phyloP scores from a whole-genome alignment of 2,797 vertebrate genomes.

The Clarias platycephalus region DNA sequence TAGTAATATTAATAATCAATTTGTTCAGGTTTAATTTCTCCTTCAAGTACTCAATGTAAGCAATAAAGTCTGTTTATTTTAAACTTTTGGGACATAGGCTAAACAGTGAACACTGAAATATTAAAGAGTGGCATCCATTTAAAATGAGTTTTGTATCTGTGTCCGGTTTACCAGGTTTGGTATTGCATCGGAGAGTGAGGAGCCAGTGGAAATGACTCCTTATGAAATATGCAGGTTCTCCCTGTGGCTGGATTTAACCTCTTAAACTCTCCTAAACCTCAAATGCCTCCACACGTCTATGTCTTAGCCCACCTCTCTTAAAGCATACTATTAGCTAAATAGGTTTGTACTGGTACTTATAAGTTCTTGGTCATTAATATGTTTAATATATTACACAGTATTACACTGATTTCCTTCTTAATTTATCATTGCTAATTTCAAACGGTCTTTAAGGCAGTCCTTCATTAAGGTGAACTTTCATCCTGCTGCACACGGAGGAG shows the following conservation, averaged over 20 bases:
- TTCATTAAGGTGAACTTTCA: too few relatives aligned
- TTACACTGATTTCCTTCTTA: too few relatives aligned
- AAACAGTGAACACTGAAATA: conserved; percentile 13
- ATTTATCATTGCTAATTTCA: too few relatives aligned
- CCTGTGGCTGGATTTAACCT: conserved; percentile 1
- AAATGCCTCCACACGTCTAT: neutral
- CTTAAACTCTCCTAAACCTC: neutral
- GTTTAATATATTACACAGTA: neutral
- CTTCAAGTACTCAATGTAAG: neutral
- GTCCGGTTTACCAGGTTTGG: conserved; percentile 1
- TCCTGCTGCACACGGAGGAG: too few relatives aligned
- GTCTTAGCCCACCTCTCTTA: neutral
- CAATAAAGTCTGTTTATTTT: neutral
- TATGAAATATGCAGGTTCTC: conserved; percentile 32
- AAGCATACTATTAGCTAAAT: neutral
- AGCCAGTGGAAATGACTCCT: conserved; percentile 30
- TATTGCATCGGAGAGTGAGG: neutral
- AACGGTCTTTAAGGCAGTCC: too few relatives aligned
- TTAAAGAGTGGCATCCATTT: conserved; percentile 36
- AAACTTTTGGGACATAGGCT: neutral
- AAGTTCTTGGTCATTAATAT: neutral
- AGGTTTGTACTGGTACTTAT: neutral
- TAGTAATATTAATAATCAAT: neutral
- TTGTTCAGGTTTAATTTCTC: neutral
- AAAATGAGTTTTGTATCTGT: conserved; percentile 31